These are phyloP conservation scores for Bujurquina vittata DNA, from an alignment of 2,113 vertebrate species.

Conservation along the genomic window DNA sequence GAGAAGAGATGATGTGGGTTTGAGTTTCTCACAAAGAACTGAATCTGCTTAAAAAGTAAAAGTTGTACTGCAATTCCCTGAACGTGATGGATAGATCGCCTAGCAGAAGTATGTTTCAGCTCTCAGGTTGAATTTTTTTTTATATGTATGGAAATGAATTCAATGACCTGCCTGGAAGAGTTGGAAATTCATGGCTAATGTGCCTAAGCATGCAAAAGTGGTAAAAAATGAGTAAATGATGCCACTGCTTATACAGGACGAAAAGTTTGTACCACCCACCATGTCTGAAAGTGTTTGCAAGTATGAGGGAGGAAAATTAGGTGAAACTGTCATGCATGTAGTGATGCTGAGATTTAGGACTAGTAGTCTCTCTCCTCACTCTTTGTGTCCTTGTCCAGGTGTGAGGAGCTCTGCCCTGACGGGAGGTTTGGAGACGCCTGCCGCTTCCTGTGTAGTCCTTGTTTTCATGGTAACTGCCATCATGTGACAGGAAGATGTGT, in stretches of 20 bases:
- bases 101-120: too few species aligned
- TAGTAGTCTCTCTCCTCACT: not conserved
- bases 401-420: constrained; percentile 81
- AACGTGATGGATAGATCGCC: too few species aligned
- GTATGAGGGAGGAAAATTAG: not conserved
- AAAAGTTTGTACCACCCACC: not conserved
- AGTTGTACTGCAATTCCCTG: too few species aligned
- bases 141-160: not conserved
- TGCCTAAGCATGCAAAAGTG: not conserved
- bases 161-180: not conserved
- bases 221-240: not conserved
- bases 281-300: not conserved
- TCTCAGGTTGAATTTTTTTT: too few species aligned
- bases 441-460: constrained; percentile 80
- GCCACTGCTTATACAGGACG: not conserved
- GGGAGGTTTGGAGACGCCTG: constrained; percentile 88
- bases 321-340: not conserved
- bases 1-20: not conserved
- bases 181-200: not conserved
- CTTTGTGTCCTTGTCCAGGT: constrained; percentile 77
- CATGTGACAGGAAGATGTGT: constrained; percentile 87
- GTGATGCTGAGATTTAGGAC: not conserved
- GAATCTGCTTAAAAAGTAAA: not conserved
- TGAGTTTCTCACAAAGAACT: not conserved
- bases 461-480: constrained; percentile 86